Base-by-base conservation (phyloP, 2,888 invertebrate genomes). In the Physocephala rufipes region DNA sequence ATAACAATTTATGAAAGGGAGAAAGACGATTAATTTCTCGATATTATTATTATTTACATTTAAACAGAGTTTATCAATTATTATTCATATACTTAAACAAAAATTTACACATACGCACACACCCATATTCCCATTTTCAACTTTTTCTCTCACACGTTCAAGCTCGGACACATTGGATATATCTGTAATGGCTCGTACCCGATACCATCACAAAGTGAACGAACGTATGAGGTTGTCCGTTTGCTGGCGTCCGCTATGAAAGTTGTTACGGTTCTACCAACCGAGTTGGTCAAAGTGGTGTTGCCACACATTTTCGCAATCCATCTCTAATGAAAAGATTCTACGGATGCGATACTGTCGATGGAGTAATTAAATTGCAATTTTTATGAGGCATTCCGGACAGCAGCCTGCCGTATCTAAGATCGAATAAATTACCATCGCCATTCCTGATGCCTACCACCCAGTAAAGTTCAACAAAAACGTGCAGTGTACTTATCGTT, bases 321-420 rank as follows among this genome's bases (percentile, higher is more conserved):
- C 82, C 84, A 85, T 84, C 85, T 84, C 80, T 82, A 81, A 80
- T 79, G 36, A 80, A 79, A 81, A 83, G 85, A 85, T 85, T 79
- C 79, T 79, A 77, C 79, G 78, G 79, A 80, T 78, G 79, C 77
- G 85, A 85, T 84, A 85, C 82, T 85, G 85, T 85, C 85, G 82
- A 82, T 85, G 81, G 81, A 85, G 85, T 85, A 85, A 85, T 85
- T 85, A 85, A 85, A 85, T 79, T 80, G 82, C 85, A 84, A 85
- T 85, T 85, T 85, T 85, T 85, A 82, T 85, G 84, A 83, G 82
- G 80, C 82, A 82, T 82, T 81, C 82, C 79, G 81, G 83, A 84
- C 85, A 82, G 83, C 80, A 76, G 79, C 81, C 77, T 78, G 66
- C 71, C 78, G 78, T 83, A 84, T 85, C 85, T 81, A 72, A 79